Base-by-base conservation (phyloP, 2,113 vertebrate species). In the Nycticorax nycticorax region DNA sequence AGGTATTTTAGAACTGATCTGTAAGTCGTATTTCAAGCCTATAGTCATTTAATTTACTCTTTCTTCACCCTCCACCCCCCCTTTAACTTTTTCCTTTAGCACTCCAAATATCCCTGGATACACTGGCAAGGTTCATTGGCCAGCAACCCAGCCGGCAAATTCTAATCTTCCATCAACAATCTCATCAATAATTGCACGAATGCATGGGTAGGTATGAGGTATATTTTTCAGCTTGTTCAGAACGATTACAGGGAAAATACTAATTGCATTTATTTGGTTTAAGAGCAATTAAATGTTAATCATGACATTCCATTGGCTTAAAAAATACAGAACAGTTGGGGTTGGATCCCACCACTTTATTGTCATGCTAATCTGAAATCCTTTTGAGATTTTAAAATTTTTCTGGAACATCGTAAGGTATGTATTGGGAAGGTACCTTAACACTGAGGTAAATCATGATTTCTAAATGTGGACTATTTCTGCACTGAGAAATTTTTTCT, bases 101-200 rank as follows among this genome's bases (percentile, higher is more conserved):
- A 92, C 93, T 85, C 96, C 93, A 94, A 96, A 98, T 97, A 98
- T 99, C 76, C 98, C 98, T 90, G 98, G 98, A 94, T 98, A 98
- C 64, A 97, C 97, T 45, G 98, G 98, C 73, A 98, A 98, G 97
- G 98, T 98, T 96, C 97, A 97, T 91, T 98, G 98, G 91, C 97
- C 97, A 91, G 93, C 96, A 93, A 94, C 89, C 91, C 98, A 98
- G 79, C 97, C 97, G 1, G 96, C 94, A 98, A 98, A 98, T 94
- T 97, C 94, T 93, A 95, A 96, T 95, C 88, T 97, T 79, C 97
- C 97, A 66, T 79, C 98, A 87, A 78, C 96, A 84, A 57, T 39
- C 59, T 85, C 96, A 89, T 92, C 95, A 23, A 66, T 88, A 93
- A 96, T 98, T 94, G 93, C 97, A 78, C 67, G 28, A 93, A 95